phyloP scores from a whole-genome alignment of 2,113 vertebrate genomes.

The Elgaria multicarinata region DNA sequence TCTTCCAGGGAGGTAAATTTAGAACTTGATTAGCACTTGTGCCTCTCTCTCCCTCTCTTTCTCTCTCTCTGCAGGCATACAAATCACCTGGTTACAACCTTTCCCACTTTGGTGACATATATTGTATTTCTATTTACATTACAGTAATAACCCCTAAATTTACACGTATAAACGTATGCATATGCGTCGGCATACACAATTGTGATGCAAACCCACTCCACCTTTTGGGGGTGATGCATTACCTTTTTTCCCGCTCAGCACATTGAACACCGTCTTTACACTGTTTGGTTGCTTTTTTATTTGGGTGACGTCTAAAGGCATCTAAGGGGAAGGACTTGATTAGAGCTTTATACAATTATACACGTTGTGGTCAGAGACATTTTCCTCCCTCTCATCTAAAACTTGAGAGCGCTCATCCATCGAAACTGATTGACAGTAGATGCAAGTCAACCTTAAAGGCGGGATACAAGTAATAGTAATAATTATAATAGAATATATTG shows the following conservation, averaged over 20 bases:
- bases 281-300: not conserved
- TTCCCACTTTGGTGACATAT: not conserved
- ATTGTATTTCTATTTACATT: not conserved
- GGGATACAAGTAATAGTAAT: no score
- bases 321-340: not conserved
- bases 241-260: not conserved
- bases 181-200: not conserved
- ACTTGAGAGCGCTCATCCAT: no score
- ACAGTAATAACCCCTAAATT: not conserved
- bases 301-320: not conserved
- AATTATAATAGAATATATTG: no score
- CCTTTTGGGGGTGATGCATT: not conserved
- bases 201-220: not conserved
- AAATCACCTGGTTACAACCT: not conserved
- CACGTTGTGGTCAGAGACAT: not conserved
- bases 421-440: not conserved
- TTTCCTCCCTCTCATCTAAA: not conserved
- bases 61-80: not conserved
- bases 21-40: constrained; percentile 56
- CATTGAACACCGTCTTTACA: not conserved
- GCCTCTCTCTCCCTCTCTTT: constrained; percentile 20
- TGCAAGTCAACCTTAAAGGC: no score
- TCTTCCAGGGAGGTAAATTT: constrained; percentile 65
- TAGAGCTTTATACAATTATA: not conserved
- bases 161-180: not conserved